phyloP scores from a whole-genome alignment of 53 echinoderm and acorn worm species.

The Holothuria leucospilota region DNA sequence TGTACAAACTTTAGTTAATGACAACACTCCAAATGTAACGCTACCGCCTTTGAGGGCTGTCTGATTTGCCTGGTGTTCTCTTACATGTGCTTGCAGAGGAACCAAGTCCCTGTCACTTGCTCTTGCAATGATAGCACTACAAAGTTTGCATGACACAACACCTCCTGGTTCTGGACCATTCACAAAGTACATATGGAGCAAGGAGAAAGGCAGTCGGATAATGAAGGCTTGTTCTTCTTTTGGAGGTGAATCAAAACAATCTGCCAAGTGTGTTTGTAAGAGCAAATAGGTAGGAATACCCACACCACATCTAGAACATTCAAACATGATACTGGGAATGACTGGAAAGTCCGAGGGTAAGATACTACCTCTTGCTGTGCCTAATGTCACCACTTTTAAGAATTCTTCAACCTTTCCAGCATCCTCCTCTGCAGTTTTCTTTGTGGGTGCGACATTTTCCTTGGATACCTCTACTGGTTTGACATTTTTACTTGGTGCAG shows the following conservation, averaged over 20 bases:
- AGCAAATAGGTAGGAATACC: slow-evolving; percentile 37
- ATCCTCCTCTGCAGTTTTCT: slow-evolving; percentile 30
- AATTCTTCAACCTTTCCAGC: slow-evolving; percentile 15
- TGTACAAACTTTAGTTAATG: neutral
- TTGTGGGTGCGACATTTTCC: neutral
- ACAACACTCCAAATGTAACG: neutral
- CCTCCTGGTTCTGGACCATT: slow-evolving; percentile 40
- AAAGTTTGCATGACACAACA: slow-evolving; percentile 48
- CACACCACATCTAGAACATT: slow-evolving; percentile 33
- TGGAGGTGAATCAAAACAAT: slow-evolving; percentile 39
- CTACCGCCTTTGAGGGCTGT: neutral
- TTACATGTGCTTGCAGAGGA: slow-evolving; percentile 4
- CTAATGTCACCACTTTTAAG: neutral
- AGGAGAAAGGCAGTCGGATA: slow-evolving; percentile 25
- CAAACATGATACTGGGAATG: slow-evolving; percentile 32
- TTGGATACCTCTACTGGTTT: neutral
- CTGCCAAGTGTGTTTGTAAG: slow-evolving; percentile 7
- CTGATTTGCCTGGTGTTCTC: neutral
- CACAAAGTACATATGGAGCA: slow-evolving; percentile 43
- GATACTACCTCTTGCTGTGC: neutral
- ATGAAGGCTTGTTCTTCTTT: slow-evolving; percentile 11
- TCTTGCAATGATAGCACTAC: slow-evolving; percentile 33
- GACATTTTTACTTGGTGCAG: neutral
- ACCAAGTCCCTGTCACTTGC: neutral
- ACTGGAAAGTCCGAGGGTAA: slow-evolving; percentile 29